Base-by-base conservation (phyloP, 2,797 vertebrate genomes). In the Tapirus indicus region DNA sequence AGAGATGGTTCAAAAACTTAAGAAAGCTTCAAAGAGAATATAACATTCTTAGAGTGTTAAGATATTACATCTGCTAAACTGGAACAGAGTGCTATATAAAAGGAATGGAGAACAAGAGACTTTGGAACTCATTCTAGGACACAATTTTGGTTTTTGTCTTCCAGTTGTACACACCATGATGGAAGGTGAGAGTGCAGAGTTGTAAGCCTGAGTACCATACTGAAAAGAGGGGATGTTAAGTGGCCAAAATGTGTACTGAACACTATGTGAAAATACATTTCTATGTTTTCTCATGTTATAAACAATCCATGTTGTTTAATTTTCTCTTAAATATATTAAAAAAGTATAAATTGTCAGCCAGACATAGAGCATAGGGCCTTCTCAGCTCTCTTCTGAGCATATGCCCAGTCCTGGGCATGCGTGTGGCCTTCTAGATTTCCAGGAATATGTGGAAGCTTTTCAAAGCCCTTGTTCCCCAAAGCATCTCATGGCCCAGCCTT, bases 121-220 rank as follows among this genome's bases (percentile, higher is more conserved):
- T 84, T 83, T 54, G 58, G 38, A 60, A 80, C 20, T 83, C 66
- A 78, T 82, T 95, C 69, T 87, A 77, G 60, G 14, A 87, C 11
- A 75, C 35, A 68, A 12, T 80, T 86, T 95, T 83, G 47, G 6
- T 62, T 92, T 96, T 92, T 96, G 12, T 85, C 29, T 89, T 75
- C 16, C 47, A 56, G 91, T 79, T 74, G 47, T 72, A 35, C 7
- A 80, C 32, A 49, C 38, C 21, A 58, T 90, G 54, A 56, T 72
- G 41, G 69, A 88, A 91, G 21, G 20, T 84, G 80, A 89, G 94
- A 60, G 10, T 94, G 23, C 25, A 82, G 2, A 69, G 27, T 27
- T 95, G n/a, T 92, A n/a, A 91, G 20, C 72, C 23, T 82, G 83
- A 71, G n/a, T 88, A 66, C 21, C 29, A 58, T 72, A 78, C 38